phyloP scores from a whole-genome alignment of 2,113 vertebrate species.

The Lepus timidus region DNA sequence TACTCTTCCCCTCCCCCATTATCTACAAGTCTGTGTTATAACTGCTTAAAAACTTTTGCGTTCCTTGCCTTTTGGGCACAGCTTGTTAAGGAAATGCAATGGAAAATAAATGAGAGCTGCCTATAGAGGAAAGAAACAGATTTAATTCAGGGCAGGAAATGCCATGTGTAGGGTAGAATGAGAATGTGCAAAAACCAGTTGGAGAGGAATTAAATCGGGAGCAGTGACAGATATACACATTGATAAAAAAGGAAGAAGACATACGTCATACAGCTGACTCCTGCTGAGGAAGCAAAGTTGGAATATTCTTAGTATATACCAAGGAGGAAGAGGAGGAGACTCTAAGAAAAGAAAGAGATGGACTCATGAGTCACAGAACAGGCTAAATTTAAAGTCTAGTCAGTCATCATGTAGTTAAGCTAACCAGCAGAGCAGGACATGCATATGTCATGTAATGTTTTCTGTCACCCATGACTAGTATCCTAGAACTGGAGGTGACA shows the following conservation, averaged over 20 bases:
- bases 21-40: neutral
- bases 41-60: neutral
- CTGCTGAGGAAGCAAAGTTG: slow-evolving; percentile 74
- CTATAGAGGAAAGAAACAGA: neutral
- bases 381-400: neutral
- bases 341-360: slow-evolving; percentile 78
- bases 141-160: neutral
- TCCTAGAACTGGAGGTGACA: neutral
- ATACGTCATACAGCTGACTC: slow-evolving; percentile 70
- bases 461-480: neutral
- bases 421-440: neutral
- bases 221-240: neutral
- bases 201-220: neutral
- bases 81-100: neutral
- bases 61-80: neutral
- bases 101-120: neutral
- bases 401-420: neutral
- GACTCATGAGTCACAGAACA: slow-evolving; percentile 57
- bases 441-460: neutral
- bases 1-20: neutral
- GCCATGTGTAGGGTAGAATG: neutral
- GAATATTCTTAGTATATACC: slow-evolving; percentile 70
- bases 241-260: slow-evolving; percentile 65
- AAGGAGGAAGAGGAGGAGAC: slow-evolving; percentile 69
- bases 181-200: neutral